A percentile compares a stretch with the other conserved stretches of the same genome.
These are phyloP conservation scores for Ia io DNA, from an alignment of 2,113 vertebrate species.

Conservation along the genomic window DNA sequence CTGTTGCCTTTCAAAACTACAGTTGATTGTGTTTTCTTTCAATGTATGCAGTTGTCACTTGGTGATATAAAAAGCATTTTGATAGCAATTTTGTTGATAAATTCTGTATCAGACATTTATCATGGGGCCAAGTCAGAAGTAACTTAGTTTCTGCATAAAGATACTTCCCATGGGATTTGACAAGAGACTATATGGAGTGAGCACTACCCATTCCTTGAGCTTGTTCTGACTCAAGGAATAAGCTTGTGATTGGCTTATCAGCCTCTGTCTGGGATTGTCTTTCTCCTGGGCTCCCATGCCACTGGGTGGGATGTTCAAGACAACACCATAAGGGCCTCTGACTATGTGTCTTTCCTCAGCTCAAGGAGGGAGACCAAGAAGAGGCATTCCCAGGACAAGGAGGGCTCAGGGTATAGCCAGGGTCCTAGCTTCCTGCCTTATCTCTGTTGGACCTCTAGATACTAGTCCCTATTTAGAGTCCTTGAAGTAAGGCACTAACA, in stretches of 20 bases:
- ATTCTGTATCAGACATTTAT: conserved; percentile 63
- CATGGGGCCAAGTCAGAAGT: conserved; percentile 11
- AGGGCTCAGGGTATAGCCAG: neutral
- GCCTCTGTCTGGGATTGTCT: neutral
- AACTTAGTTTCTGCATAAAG: neutral
- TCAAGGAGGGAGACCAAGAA: neutral
- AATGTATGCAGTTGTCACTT: conserved; percentile 34
- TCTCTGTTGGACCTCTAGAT: neutral
- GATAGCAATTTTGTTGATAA: conserved; percentile 49
- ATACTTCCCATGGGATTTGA: neutral
- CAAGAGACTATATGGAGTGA: too few relatives aligned
- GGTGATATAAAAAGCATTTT: conserved; percentile 59
- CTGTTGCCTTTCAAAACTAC: neutral
- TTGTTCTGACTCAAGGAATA: neutral
- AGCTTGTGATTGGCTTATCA: neutral
- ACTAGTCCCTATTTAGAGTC: neutral
- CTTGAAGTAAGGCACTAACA: neutral
- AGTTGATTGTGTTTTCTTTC: conserved; percentile 48
- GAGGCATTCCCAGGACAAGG: neutral
- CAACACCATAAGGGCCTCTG: neutral
- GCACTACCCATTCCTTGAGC: neutral
- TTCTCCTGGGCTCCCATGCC: neutral
- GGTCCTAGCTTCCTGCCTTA: neutral
- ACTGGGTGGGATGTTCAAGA: neutral
- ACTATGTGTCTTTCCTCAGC: neutral